These are phyloP conservation scores for Euleptes europaea DNA, from an alignment of 2,113 vertebrate genomes.

Conservation along the genomic window DNA sequence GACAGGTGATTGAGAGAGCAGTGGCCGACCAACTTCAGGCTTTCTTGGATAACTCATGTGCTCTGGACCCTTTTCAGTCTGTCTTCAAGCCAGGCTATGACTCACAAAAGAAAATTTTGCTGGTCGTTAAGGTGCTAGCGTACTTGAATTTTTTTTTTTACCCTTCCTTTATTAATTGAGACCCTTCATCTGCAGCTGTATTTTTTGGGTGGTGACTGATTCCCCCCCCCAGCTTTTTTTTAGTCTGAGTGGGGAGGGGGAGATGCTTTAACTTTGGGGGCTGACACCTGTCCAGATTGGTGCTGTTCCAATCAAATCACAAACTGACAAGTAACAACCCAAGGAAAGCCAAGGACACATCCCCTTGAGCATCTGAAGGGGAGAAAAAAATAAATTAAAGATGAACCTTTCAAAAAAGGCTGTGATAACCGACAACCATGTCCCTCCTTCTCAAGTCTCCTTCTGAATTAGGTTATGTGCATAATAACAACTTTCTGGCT, in stretches of 20 bases:
- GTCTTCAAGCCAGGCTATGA: no score
- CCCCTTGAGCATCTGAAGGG: conserved; percentile 32
- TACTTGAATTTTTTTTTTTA: neutral
- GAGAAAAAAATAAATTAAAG: conserved; percentile 31
- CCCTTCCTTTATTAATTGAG: neutral
- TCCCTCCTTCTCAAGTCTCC: conserved; percentile 49
- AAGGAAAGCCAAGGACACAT: neutral
- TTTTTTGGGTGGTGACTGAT: neutral
- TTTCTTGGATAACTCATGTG: no score
- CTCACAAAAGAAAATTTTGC: no score
- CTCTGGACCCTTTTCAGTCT: no score
- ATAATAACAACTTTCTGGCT: conserved; percentile 45
- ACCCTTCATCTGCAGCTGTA: neutral
- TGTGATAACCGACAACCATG: neutral
- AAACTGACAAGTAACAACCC: neutral
- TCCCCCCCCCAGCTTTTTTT: neutral
- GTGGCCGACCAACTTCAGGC: no score
- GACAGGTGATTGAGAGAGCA: no score
- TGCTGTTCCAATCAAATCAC: neutral
- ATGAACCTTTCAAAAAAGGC: conserved; percentile 22
- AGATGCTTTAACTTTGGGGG: neutral
- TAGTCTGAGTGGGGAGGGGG: neutral
- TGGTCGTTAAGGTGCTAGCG: no score
- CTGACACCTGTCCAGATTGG: neutral
- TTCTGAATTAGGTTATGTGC: conserved; percentile 39